phyloP scores from a whole-genome alignment of 2,797 vertebrate genomes.

The Eulemur mongoz region DNA sequence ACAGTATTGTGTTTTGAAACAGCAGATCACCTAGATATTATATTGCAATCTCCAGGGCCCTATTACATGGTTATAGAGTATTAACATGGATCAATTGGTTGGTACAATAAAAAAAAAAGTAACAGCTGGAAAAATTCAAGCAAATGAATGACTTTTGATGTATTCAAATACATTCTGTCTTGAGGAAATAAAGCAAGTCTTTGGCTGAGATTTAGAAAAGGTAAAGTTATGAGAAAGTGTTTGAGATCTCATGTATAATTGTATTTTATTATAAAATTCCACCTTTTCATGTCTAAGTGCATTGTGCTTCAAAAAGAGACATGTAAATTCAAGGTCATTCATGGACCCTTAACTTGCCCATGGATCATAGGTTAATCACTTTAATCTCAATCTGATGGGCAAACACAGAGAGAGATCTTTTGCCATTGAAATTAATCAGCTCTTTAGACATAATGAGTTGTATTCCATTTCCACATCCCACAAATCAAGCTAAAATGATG shows the following conservation, averaged over 20 bases:
- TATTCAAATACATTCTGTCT: neutral
- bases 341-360: neutral
- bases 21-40: neutral
- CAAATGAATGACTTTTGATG: neutral
- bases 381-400: neutral
- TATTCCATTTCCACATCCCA: neutral
- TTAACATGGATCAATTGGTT: neutral
- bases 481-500: constrained; percentile 42
- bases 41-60: neutral
- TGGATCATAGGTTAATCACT: neutral
- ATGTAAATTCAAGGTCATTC: neutral
- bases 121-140: neutral
- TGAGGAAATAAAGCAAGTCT: neutral
- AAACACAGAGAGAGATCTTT: neutral
- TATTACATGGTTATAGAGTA: neutral
- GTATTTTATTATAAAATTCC: neutral
- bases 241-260: neutral
- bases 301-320: neutral
- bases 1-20: neutral
- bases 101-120: neutral
- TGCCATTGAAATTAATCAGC: neutral
- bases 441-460: neutral
- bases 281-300: neutral
- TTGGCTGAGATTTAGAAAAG: neutral
- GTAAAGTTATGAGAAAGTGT: neutral